Conservation (phyloP, 2,888 invertebrate genomes). For the Morpho achilles region DNA sequence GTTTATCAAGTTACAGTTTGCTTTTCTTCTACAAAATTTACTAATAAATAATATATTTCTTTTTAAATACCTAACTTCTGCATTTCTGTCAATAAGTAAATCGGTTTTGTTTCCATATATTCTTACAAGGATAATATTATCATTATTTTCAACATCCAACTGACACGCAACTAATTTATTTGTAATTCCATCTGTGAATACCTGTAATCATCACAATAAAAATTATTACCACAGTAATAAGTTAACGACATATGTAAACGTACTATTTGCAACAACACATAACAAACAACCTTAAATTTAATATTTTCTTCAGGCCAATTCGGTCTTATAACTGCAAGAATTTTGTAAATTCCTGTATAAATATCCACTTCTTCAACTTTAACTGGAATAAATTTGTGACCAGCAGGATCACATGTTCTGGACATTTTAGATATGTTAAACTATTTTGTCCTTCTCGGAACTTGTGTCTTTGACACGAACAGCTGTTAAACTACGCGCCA, state of each 20-base stretch:
- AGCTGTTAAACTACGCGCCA: constrained; percentile 1
- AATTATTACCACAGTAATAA: constrained; percentile 1
- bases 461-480: background rate
- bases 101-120: constrained; percentile 97
- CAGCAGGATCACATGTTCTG: constrained; percentile 45
- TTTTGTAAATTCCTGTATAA: constrained; percentile 81
- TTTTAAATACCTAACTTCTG: constrained; percentile 82
- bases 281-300: constrained; percentile 82
- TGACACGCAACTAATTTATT: constrained; percentile 93
- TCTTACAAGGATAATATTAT: constrained; percentile 88
- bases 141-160: constrained; percentile 51
- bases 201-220: constrained; percentile 67
- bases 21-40: too few relatives aligned
- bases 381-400: constrained; percentile 76
- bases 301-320: constrained; percentile 83
- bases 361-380: constrained; percentile 83
- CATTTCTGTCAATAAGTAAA: constrained; percentile 91
- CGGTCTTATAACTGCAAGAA: constrained; percentile 84
- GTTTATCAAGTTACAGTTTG: too few relatives aligned
- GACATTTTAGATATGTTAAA: constrained; percentile 41
- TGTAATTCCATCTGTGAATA: constrained; percentile 96
- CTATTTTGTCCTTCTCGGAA: background rate
- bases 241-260: background rate
- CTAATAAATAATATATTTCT: background rate
- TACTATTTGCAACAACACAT: background rate